Evolutionary conservation across 1,140 invertebrate genomes (phyloP), one percentile per base, ranked within the genome.

Genomic region (Papilio dardanus): DNA sequence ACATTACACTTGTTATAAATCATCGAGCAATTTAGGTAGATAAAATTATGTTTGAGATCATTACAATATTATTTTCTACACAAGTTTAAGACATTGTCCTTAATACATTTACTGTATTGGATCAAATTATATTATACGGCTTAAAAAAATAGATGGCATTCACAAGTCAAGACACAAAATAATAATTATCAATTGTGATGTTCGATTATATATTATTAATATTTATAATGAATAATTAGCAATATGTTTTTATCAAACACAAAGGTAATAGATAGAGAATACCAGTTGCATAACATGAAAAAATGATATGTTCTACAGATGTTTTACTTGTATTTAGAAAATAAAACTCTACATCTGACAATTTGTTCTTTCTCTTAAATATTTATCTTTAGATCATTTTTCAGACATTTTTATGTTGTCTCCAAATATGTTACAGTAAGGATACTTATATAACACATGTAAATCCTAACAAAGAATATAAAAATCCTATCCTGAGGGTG

Each of bases 1-100:
- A 76, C 74, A 69, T 77, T 77, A 74, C 58, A 35, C 24, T 79
- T 77, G 62, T 62, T 73, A 77, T 68, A 77, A 78, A 40, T 74
- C 74, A 75, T 78, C 71, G 75, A 76, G 80, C 46, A 68, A 73
- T 73, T 73, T 58, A 73, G 42, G 46, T 73, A 73, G 42, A 46
- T 35, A 50, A 73, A 33, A 73, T 73, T 73, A 73, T 73, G 58
- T 54, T 58, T 73, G 71, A 73, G 71, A 73, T 73, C 71, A 73
- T 58, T 73, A 58, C 58, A 58, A 73, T 73, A 58, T 73, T 73
- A 73, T 58, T 58, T 73, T 73, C 46, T 76, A 78, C 66, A 79
- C 33, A 71, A 33, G 42, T 62, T 58, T 69, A 67, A 54, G 68
- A 78, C 65, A 74, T 66, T 21, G 46, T 31, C 30, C 37, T 74